Percentiles rank a stretch among this genome's conserved stretches.
Conservation (phyloP, 2,888 invertebrate species). For the Ennomos quercinarius region DNA sequence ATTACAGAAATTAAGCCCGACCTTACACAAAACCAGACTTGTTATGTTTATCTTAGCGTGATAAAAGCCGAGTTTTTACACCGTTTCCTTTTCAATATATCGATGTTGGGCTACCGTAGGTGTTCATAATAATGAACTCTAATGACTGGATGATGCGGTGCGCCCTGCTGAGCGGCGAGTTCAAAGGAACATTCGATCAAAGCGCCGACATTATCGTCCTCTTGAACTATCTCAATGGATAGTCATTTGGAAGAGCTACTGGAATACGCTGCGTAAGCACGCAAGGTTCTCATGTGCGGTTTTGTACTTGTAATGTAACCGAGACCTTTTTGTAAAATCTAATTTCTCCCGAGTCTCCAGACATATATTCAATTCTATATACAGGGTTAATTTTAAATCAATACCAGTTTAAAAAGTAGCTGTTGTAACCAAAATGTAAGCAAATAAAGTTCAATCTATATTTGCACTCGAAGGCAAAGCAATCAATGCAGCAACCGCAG, state of each 20-base stretch:
- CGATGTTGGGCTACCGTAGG: constrained; percentile 47
- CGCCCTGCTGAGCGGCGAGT: constrained; percentile 69
- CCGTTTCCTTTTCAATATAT: constrained; percentile 23
- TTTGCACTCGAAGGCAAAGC: constrained; percentile 33
- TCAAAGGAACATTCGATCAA: constrained; percentile 73
- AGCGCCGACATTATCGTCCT: constrained; percentile 73
- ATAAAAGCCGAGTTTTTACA: constrained; percentile 24
- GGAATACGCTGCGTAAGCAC: constrained; percentile 57
- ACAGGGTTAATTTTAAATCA: too few species aligned
- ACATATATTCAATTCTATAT: too few species aligned
- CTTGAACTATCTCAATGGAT: constrained; percentile 66
- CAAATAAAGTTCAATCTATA: constrained; percentile 23
- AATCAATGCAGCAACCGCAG: constrained; percentile 50
- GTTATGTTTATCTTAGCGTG: constrained; percentile 14
- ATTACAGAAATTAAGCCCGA: constrained; percentile 17
- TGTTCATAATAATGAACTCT: constrained; percentile 55
- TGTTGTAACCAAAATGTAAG: constrained; percentile 2
- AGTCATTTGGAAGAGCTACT: constrained; percentile 70
- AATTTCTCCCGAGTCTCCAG: too few species aligned
- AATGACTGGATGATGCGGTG: constrained; percentile 74
- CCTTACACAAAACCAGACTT: constrained; percentile 22
- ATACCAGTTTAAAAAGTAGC: not conserved
- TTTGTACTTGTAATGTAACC: not conserved
- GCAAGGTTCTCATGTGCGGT: constrained; percentile 23
- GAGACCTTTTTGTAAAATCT: too few species aligned